Percentiles rank a stretch among this genome's conserved stretches.
Evolutionary conservation across 2,888 invertebrate genomes (phyloP).

Genomic region (Fragum whitleyi): DNA sequence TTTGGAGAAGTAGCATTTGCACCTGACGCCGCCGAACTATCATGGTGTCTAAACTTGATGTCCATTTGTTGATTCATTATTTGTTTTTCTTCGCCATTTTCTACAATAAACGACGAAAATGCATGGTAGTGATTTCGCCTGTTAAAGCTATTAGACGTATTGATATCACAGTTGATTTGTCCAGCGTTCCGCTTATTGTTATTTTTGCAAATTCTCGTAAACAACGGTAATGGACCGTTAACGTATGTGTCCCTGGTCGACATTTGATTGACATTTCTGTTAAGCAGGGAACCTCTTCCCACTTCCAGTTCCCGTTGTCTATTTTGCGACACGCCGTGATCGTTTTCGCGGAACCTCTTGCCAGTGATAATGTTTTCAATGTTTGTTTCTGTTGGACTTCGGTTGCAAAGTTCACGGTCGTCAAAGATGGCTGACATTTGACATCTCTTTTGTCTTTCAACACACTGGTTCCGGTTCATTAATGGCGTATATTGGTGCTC

Average conservation of each 20-base stretch:
- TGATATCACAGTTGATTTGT: background rate
- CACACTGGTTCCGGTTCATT: conserved; percentile 22
- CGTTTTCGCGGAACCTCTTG: background rate
- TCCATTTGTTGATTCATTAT: background rate
- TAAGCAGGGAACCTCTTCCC: conserved; percentile 8
- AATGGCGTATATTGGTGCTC: conserved; percentile 1
- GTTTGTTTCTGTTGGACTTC: conserved; percentile 9
- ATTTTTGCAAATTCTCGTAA: conserved; percentile 3
- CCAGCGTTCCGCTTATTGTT: background rate
- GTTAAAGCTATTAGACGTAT: background rate
- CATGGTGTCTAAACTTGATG: background rate
- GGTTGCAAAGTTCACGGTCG: background rate
- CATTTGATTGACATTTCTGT: conserved; percentile 22
- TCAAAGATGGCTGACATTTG: conserved; percentile 1
- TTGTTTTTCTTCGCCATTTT: background rate
- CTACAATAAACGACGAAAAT: background rate
- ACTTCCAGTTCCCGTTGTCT: conserved; percentile 10
- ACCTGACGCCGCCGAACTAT: background rate
- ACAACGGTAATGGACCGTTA: conserved; percentile 24
- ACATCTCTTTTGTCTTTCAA: conserved; percentile 2
- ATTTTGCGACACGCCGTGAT: background rate
- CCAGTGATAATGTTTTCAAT: conserved; percentile 9
- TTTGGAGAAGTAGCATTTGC: background rate
- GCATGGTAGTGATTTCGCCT: conserved; percentile 1
- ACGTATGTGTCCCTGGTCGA: conserved; percentile 6